Evolutionary conservation across 2,888 invertebrate species (phyloP), one percentile per base, ranked within the genome.

Genomic region (Eudemis profundana): DNA sequence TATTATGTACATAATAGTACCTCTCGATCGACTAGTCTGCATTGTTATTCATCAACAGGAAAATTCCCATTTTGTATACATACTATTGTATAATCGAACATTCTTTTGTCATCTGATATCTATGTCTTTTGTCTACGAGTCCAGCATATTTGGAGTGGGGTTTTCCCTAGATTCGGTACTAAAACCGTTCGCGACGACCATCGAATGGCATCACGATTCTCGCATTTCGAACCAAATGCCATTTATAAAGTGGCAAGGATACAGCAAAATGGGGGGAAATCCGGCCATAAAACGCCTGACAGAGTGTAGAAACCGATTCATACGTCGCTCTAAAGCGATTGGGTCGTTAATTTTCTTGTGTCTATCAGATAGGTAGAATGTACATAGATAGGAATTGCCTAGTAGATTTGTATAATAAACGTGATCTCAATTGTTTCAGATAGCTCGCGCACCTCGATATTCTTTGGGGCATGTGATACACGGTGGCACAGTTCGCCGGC

Each of bases 221-320:
- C 69, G 81, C 90, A 89, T 90, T 90, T 90, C 87, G 85, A 90
- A 84, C 81, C 77, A 79, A 83, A 76, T 88, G 85, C 85, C 87
- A 88, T 89, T 88, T 86, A 81, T 84, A 77, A 81, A 80, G 78
- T 77, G 74, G 86, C 87, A 86, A 89, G 87, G 88, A 89, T 88
- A 85, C 85, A 83, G 82, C 83, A 83, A 85, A 83, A 79, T 78
- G 40, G 73, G 82, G 89, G 90, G 87, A 90, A 90, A 88, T 79
- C 90, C 90, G 81, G 74, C 79, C 76, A 83, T 86, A 83, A 83
- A 81, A 42, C 72, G 70, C 69, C 71, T 29, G 77, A 79, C 78
- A 78, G 72, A 73, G 70, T 74, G 73, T 72, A 69, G 60, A 70
- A 77, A 77, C 74, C 76, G 72, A 74, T 78, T 72, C 75, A 59